Evolutionary conservation across 2,797 vertebrate genomes (phyloP).

Genomic region (Sebastes wilsoni): DNA sequence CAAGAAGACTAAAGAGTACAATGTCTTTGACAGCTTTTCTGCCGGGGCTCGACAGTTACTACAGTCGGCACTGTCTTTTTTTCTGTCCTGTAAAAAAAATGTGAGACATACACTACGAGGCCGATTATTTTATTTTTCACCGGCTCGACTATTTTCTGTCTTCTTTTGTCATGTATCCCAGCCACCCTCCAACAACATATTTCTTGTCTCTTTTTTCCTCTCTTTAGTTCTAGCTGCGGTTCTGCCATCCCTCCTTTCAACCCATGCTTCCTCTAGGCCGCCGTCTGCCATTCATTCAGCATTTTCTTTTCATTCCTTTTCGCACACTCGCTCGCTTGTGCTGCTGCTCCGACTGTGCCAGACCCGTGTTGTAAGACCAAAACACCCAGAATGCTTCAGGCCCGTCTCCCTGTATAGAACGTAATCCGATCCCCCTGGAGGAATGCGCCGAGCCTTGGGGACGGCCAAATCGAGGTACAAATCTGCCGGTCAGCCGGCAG

Average conservation of each 20-base stretch:
- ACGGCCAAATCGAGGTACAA: conserved; percentile 77
- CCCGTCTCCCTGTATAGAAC: conserved; percentile 74
- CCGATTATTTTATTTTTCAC: conserved; percentile 28
- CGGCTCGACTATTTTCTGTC: conserved; percentile 46
- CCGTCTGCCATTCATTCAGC: conserved; percentile 49
- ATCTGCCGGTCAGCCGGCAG: conserved; percentile 66
- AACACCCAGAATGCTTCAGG: conserved; percentile 64
- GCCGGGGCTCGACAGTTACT: conserved; percentile 31
- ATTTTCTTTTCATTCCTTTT: conserved; percentile 39
- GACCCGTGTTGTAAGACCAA: conserved; percentile 53
- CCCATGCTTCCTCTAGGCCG: conserved; percentile 25
- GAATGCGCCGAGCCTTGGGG: conserved; percentile 73
- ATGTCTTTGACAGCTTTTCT: conserved; percentile 59
- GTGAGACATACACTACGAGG: conserved; percentile 26
- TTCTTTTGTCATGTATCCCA: conserved; percentile 50
- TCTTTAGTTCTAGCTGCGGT: conserved; percentile 14
- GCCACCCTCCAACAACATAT: conserved; percentile 25
- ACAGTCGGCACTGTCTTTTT: conserved; percentile 36
- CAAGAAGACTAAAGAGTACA: conserved; percentile 48
- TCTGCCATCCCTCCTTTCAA: conserved; percentile 32
- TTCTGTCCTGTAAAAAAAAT: conserved; percentile 48
- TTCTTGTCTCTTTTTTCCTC: conserved; percentile 24
- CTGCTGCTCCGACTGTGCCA: conserved; percentile 58
- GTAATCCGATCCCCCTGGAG: conserved; percentile 70
- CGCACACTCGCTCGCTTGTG: conserved; percentile 26